Conservation (phyloP, 2,888 invertebrate genomes). For the Geotrupes spiniger region DNA sequence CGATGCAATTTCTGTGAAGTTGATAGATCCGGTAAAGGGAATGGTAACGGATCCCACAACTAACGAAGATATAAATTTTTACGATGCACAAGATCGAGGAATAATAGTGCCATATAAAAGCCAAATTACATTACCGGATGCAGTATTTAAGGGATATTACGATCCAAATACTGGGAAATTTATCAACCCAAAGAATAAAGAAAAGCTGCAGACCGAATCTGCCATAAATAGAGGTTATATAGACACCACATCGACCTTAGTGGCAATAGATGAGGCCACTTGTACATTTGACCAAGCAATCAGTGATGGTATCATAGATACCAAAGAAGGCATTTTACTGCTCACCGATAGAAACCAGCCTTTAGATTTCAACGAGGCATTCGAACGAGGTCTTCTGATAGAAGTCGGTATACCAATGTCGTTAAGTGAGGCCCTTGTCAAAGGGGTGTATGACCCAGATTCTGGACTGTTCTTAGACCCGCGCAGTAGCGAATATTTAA, state of each 20-base stretch:
- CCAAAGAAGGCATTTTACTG: conserved; percentile 67
- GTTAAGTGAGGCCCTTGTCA: conserved; percentile 76
- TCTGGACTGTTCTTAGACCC: conserved; percentile 84
- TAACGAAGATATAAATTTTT: conserved; percentile 71
- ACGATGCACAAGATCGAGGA: conserved; percentile 81
- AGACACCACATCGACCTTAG: conserved; percentile 82
- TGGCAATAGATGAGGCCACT: conserved; percentile 75
- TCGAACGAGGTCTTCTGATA: conserved; percentile 77
- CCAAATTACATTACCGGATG: conserved; percentile 81
- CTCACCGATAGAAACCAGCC: conserved; percentile 58
- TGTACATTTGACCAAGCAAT: conserved; percentile 82
- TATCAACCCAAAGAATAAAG: conserved; percentile 74
- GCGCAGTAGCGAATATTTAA: conserved; percentile 71
- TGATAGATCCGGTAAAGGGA: conserved; percentile 79
- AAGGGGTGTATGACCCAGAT: conserved; percentile 74
- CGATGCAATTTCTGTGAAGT: conserved; percentile 73
- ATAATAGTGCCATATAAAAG: conserved; percentile 78
- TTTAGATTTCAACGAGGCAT: conserved; percentile 79
- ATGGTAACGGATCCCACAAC: conserved; percentile 72
- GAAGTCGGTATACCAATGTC: conserved; percentile 81
- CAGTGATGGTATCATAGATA: conserved; percentile 72
- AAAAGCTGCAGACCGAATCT: conserved; percentile 75
- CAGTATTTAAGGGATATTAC: conserved; percentile 88
- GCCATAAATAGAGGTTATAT: conserved; percentile 83
- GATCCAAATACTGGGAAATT: conserved; percentile 82